These are phyloP conservation scores for Tiaroga cobitis DNA, from an alignment of 2,797 vertebrate genomes.

Conservation along the genomic window DNA sequence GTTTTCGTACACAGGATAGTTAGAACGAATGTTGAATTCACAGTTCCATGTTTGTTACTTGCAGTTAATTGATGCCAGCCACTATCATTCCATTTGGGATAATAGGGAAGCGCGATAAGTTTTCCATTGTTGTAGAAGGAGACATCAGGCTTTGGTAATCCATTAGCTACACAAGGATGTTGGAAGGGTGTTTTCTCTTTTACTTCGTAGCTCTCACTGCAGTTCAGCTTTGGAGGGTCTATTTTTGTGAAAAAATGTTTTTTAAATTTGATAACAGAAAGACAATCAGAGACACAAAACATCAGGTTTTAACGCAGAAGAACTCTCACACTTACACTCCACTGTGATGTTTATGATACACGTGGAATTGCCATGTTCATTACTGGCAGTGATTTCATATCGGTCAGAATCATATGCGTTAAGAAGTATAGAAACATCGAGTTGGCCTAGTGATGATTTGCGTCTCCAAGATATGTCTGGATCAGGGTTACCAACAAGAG, in stretches of 20 bases:
- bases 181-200: background rate
- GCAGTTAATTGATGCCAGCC: conserved; percentile 58
- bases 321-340: conserved; percentile 65
- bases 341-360: conserved; percentile 55
- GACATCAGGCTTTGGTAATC: conserved; percentile 44
- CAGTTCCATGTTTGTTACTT: conserved; percentile 59
- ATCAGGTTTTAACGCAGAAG: background rate
- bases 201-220: background rate
- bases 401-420: conserved; percentile 57
- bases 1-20: conserved; percentile 47
- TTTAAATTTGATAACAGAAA: background rate
- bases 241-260: conserved; percentile 15
- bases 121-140: conserved; percentile 60
- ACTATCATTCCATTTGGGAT: conserved; percentile 46
- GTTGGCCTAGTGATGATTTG: background rate
- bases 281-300: background rate
- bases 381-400: conserved; percentile 45
- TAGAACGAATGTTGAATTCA: background rate
- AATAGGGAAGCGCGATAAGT: rapidly evolving
- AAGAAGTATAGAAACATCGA: conserved; percentile 43
- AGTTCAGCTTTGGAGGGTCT: conserved; percentile 62
- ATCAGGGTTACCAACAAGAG: conserved; percentile 62
- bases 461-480: conserved; percentile 60
- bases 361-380: rapidly evolving
- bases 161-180: conserved; percentile 50